Evolutionary conservation across 2,797 vertebrate species (phyloP).

Genomic region (Hephaestus fuliginosus): DNA sequence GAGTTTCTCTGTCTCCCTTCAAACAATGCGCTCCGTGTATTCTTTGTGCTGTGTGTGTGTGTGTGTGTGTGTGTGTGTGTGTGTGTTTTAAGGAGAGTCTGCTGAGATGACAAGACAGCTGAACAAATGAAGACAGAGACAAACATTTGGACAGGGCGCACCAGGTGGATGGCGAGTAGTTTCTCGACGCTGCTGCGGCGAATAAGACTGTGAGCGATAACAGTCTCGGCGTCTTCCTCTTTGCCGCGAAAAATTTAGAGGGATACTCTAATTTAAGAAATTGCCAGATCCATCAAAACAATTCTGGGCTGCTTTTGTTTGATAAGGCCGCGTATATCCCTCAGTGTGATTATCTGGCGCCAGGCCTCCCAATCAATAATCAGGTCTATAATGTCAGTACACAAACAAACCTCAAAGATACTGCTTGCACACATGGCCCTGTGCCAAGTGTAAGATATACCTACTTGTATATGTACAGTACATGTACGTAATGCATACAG

Average conservation of each 20-base stretch:
- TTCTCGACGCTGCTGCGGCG: conserved; percentile 49
- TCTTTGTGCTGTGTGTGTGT: conserved; percentile 5
- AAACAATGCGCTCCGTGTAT: conserved; percentile 24
- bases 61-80: conserved; percentile 21
- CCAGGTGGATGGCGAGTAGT: conserved; percentile 63
- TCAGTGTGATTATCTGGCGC: not conserved
- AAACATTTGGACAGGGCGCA: conserved; percentile 70
- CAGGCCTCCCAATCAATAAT: conserved; percentile 4
- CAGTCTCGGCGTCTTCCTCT: not conserved
- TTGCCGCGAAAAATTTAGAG: not conserved
- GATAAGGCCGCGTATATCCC: not conserved
- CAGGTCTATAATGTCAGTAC: not conserved
- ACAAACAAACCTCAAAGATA: not conserved
- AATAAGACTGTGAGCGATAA: conserved; percentile 24
- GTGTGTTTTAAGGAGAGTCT: conserved; percentile 35
- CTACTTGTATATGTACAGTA: no score
- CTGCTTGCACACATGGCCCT: not conserved
- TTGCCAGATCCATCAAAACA: not conserved
- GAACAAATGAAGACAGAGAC: conserved; percentile 73
- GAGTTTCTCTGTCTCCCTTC: conserved; percentile 17
- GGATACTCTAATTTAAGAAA: not conserved
- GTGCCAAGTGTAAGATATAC: not conserved
- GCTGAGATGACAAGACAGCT: conserved; percentile 69
- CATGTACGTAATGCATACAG: not conserved
- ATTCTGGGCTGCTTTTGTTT: not conserved